Conservation (phyloP, 2,797 vertebrate species). For the Mus caroli region DNA sequence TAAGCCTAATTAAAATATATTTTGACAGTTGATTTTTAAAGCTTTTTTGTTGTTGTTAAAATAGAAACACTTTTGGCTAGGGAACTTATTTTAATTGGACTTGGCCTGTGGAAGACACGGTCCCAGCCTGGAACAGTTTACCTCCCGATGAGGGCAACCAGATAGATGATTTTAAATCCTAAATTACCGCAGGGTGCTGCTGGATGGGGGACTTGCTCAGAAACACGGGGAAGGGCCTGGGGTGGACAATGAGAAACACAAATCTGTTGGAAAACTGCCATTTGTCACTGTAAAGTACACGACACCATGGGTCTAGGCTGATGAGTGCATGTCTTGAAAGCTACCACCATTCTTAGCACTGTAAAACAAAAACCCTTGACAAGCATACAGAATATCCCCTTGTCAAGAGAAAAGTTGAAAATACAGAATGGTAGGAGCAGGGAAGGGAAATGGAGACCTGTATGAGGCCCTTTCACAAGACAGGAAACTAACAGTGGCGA, state of each 20-base stretch:
- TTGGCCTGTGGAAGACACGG: background rate
- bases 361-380: background rate
- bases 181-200: background rate
- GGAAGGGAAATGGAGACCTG: background rate
- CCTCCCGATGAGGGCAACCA: background rate
- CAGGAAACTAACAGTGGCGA: accelerated
- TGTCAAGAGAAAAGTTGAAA: background rate
- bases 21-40: background rate
- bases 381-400: background rate
- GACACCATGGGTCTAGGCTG: background rate
- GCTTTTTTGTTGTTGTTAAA: background rate
- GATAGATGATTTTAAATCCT: background rate
- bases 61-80: background rate
- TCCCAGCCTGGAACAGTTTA: background rate
- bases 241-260: accelerated
- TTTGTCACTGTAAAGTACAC: background rate
- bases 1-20: background rate
- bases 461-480: accelerated
- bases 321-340: background rate
- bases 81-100: background rate
- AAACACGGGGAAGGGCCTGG: accelerated
- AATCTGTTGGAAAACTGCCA: accelerated
- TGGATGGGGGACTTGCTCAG: background rate
- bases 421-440: background rate
- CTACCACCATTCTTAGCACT: background rate